Evolutionary conservation across 2,797 vertebrate genomes (phyloP), one percentile per base, ranked within the genome.

Genomic region (Mastacembelus armatus): DNA sequence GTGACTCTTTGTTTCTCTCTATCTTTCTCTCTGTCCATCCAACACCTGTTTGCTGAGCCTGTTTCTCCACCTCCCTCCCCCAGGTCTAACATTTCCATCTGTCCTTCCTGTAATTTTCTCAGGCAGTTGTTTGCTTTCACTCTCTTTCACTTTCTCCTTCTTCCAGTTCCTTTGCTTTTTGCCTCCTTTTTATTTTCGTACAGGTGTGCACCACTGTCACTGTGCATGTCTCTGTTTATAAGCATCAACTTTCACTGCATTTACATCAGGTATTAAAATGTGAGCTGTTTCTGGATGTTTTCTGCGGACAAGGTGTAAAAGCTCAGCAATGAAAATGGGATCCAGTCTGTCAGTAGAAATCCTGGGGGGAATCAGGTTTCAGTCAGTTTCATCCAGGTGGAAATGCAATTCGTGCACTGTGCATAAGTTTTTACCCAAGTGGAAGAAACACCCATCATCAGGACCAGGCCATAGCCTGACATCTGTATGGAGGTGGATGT

Each of bases 41-140:
- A 63, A 55, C 81, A 84, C 79, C 81, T 84, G 84, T 72, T 77
- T 66, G 0, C 55, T 55, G 22, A 24, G 47, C 51, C 39, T n/a
- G 0, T 39, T 47, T 68, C 58, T 66, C 66, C 59, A 19, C 48
- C 32, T 65, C 22, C 40, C 35, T 47, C 52, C 56, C 24, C 2
- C 55, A 24, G 27, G 55, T 71, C 57, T 35, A 22, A 50, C 39
- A 52, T 75, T 66, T 68, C 33, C 26, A 43, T 44, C 52, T 42
- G 10, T 80, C 45, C 19, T 29, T 63, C 29, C 10, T 40, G 22
- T 69, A 10, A 61, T 71, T 27, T 68, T 45, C 43, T 52, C 47
- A 30, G 42, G 1, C 29, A 14, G 36, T 38, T 19, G 19, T 5
- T 6, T 26, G 11, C 5, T 27, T 32, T 0, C 0, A 2, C 5